Evolutionary conservation across 2,113 vertebrate genomes (phyloP).

Genomic region (Aythya baeri): DNA sequence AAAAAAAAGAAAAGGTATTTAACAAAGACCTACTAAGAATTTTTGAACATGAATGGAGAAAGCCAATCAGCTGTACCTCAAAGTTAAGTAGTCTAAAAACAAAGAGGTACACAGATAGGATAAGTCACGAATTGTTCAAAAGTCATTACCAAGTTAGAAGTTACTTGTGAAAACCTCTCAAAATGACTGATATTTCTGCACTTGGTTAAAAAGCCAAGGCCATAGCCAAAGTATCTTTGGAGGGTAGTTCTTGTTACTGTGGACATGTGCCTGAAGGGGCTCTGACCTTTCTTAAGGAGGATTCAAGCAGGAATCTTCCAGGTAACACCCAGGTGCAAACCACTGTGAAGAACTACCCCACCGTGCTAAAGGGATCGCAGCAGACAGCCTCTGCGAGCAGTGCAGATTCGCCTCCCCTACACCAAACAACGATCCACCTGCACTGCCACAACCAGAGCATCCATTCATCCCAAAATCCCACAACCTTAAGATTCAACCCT

Average conservation of each 20-base stretch:
- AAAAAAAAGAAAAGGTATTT: not conserved
- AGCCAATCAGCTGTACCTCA: not conserved
- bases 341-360: not conserved
- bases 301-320: not conserved
- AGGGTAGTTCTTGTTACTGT: too few relatives aligned
- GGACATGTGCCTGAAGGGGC: not conserved
- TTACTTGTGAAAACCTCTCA: not conserved
- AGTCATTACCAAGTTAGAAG: not conserved
- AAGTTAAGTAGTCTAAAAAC: not conserved
- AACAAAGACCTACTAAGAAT: not conserved
- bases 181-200: not conserved
- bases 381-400: not conserved
- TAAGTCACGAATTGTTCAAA: not conserved
- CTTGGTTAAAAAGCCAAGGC: not conserved
- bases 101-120: rapidly evolving
- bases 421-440: not conserved
- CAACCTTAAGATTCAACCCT: not conserved
- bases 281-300: not conserved
- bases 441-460: not conserved
- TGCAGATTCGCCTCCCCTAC: not conserved
- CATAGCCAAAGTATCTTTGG: not conserved
- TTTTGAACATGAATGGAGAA: not conserved
- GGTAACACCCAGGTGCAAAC: not conserved
- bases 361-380: not conserved
- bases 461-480: not conserved